Percentiles rank a stretch among this genome's conserved stretches.
These are phyloP conservation scores for Camptogramma bilineatum DNA, from an alignment of 2,888 invertebrate genomes.

Conservation along the genomic window DNA sequence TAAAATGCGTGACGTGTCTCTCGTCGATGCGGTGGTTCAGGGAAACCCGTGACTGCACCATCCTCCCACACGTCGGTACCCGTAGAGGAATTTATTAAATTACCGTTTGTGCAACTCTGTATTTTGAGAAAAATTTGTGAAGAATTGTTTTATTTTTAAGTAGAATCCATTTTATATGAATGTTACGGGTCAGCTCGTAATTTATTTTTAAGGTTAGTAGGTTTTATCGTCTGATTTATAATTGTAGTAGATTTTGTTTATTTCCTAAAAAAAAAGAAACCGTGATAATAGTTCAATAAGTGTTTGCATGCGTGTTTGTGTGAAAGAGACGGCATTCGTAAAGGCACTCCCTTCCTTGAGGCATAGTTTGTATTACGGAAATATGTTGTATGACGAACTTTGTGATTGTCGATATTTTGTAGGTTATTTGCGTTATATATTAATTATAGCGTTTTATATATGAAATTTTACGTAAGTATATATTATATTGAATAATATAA, in stretches of 20 bases:
- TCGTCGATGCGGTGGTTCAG: slow-evolving; percentile 7
- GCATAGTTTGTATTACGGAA: slow-evolving; percentile 62
- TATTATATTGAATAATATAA: slow-evolving; percentile 44
- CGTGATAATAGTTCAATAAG: slow-evolving; percentile 85
- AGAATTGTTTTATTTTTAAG: slow-evolving; percentile 70
- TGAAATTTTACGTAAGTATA: slow-evolving; percentile 49
- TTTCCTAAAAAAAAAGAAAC: slow-evolving; percentile 77
- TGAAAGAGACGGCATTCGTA: slow-evolving; percentile 75
- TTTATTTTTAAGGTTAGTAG: slow-evolving; percentile 83
- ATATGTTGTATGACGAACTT: slow-evolving; percentile 64
- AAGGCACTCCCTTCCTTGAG: slow-evolving; percentile 80
- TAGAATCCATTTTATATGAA: slow-evolving; percentile 72
- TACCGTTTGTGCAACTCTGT: slow-evolving; percentile 56
- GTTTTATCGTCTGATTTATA: slow-evolving; percentile 74
- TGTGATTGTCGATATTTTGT: slow-evolving; percentile 72
- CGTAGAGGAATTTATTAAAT: slow-evolving; percentile 53
- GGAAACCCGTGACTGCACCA: slow-evolving; percentile 5
- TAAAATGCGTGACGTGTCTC: background rate
- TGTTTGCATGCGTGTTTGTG: slow-evolving; percentile 70
- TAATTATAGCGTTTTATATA: slow-evolving; percentile 68
- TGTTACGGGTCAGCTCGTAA: slow-evolving; percentile 76
- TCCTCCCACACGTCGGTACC: slow-evolving; percentile 55
- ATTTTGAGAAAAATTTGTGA: slow-evolving; percentile 62
- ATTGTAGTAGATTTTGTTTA: slow-evolving; percentile 72
- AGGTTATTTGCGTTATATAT: slow-evolving; percentile 65